phyloP scores from a whole-genome alignment of 2,797 vertebrate genomes.

The Pipistrellus kuhlii region DNA sequence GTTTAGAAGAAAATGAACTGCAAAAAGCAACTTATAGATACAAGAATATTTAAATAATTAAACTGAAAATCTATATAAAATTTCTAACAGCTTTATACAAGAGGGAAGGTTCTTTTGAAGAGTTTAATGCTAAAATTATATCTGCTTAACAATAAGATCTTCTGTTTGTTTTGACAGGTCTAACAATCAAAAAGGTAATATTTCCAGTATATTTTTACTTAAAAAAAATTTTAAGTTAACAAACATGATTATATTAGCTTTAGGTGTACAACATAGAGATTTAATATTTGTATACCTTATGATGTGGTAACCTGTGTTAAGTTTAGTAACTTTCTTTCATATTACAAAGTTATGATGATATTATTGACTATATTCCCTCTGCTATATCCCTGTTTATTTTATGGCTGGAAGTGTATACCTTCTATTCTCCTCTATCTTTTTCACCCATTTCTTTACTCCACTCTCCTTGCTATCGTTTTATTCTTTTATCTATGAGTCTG shows the following conservation, averaged over 20 bases:
- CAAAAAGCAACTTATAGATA: background rate
- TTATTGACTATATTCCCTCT: background rate
- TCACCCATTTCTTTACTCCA: background rate
- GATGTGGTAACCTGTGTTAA: background rate
- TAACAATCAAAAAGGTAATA: background rate
- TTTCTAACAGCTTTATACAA: background rate
- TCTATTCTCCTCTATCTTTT: background rate
- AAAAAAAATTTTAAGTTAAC: background rate
- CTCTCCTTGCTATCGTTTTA: background rate
- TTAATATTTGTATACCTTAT: background rate
- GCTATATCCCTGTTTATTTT: background rate
- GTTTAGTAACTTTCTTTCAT: background rate
- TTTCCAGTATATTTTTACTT: slow-evolving; percentile 10
- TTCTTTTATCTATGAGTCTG: background rate
- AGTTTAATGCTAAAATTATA: slow-evolving; percentile 32
- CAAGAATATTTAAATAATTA: background rate
- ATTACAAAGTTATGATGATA: background rate
- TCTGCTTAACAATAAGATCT: slow-evolving; percentile 38
- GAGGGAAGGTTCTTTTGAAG: slow-evolving; percentile 8
- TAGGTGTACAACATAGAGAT: background rate
- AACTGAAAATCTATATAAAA: background rate
- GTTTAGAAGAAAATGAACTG: background rate
- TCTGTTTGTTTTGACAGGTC: background rate
- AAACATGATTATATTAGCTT: background rate
- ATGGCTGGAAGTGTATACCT: background rate